Evolutionary conservation across 2,888 invertebrate genomes (phyloP).

Genomic region (Amphipyra tragopoginis): DNA sequence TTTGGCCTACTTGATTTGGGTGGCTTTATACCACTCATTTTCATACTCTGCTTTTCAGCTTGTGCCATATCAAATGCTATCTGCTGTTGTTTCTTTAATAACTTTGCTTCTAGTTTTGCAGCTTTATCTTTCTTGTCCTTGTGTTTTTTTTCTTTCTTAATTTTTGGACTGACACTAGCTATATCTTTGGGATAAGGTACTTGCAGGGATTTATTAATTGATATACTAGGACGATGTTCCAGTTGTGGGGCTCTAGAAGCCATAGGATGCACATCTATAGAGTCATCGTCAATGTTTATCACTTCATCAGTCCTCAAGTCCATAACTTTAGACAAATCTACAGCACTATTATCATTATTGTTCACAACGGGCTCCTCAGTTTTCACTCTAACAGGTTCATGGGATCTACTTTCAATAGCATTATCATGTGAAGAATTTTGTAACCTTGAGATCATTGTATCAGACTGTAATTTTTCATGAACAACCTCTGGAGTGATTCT

Average conservation of each 20-base stretch:
- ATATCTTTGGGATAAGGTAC: constrained; percentile 85
- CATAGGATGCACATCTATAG: constrained; percentile 76
- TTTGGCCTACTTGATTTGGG: constrained; percentile 82
- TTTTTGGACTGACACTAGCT: constrained; percentile 89
- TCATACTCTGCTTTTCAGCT: constrained; percentile 79
- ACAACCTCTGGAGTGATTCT: constrained; percentile 83
- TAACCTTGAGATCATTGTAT: constrained; percentile 84
- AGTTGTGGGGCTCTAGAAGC: constrained; percentile 65
- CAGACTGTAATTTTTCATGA: constrained; percentile 81
- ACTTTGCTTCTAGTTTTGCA: constrained; percentile 84
- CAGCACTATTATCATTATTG: constrained; percentile 87
- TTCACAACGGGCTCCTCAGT: constrained; percentile 83
- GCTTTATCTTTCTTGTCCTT: constrained; percentile 88
- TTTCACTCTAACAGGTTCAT: constrained; percentile 77
- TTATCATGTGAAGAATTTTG: constrained; percentile 77
- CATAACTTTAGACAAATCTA: constrained; percentile 86
- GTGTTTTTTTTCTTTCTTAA: constrained; percentile 90
- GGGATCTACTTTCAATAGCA: constrained; percentile 70
- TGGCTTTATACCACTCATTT: constrained; percentile 74
- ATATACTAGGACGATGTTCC: constrained; percentile 77
- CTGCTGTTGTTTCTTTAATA: constrained; percentile 85
- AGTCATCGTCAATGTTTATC: constrained; percentile 86
- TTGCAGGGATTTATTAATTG: constrained; percentile 85
- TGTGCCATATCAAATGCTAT: constrained; percentile 82
- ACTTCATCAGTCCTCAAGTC: constrained; percentile 87